These are phyloP conservation scores for Ridgeia piscesae DNA, from an alignment of 1,140 invertebrate genomes.

Conservation along the genomic window DNA sequence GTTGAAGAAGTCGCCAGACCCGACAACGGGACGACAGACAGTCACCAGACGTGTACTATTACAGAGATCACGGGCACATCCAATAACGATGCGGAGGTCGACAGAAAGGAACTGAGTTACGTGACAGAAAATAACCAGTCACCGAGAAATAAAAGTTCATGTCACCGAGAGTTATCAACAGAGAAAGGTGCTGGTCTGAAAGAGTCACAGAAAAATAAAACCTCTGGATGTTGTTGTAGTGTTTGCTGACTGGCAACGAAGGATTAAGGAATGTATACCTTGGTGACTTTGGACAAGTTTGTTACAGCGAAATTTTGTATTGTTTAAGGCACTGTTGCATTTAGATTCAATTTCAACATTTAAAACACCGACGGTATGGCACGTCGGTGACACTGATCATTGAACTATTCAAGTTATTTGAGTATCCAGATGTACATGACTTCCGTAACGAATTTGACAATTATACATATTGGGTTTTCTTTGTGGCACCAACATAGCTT, in stretches of 20 bases:
- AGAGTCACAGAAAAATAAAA: background rate
- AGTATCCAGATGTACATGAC: no score
- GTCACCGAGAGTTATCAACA: background rate
- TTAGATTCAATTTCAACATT: background rate
- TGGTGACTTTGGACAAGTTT: no score
- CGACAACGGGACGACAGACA: background rate
- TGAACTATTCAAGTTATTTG: no score
- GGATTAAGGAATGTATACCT: background rate
- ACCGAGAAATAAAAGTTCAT: background rate
- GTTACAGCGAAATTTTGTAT: no score
- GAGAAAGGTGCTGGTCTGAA: no score
- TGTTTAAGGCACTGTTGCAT: background rate
- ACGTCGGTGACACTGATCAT: no score
- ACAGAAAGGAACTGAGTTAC: background rate
- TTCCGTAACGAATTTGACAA: no score
- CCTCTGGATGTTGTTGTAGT: background rate
- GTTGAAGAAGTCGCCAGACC: background rate
- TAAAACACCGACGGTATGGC: no score
- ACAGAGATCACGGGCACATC: background rate
- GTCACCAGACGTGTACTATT: background rate
- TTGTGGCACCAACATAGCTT: no score
- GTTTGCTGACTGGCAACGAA: background rate
- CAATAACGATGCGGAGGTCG: background rate
- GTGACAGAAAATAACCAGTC: background rate
- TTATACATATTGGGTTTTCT: no score